Conservation (phyloP, 2,797 vertebrate genomes). For the Oreochromis mossambicus region DNA sequence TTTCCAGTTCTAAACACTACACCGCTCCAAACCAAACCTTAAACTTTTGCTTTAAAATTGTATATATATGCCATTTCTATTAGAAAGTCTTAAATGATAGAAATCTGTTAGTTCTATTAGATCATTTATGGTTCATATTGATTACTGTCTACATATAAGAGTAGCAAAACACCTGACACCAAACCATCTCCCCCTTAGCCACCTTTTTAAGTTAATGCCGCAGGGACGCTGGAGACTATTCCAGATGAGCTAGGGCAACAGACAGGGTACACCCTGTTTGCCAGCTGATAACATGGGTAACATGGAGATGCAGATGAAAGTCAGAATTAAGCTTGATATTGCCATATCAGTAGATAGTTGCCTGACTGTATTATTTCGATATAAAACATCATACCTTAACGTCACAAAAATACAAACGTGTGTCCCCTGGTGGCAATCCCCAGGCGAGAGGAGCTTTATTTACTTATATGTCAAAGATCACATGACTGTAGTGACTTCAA, state of each 20-base stretch:
- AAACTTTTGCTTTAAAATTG: neutral
- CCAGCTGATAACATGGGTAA: neutral
- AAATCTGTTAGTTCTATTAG: neutral
- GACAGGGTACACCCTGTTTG: neutral
- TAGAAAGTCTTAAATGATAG: neutral
- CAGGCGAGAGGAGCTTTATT: neutral
- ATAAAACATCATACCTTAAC: neutral
- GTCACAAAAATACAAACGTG: rapidly evolving
- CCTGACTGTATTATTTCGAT: neutral
- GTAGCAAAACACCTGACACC: neutral
- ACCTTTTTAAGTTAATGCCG: neutral
- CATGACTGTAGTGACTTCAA: neutral
- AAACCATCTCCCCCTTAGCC: neutral
- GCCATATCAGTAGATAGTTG: rapidly evolving
- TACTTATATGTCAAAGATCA: neutral
- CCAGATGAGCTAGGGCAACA: neutral
- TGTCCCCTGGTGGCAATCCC: neutral
- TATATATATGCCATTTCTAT: neutral
- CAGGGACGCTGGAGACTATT: neutral
- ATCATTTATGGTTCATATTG: neutral
- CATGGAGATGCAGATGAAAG: neutral
- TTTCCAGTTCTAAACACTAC: neutral
- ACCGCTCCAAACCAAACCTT: neutral
- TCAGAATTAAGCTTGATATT: neutral
- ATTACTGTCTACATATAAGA: neutral